Evolutionary conservation across 2,113 vertebrate genomes (phyloP), one percentile per base, ranked within the genome.

Genomic region (Panthera leo): DNA sequence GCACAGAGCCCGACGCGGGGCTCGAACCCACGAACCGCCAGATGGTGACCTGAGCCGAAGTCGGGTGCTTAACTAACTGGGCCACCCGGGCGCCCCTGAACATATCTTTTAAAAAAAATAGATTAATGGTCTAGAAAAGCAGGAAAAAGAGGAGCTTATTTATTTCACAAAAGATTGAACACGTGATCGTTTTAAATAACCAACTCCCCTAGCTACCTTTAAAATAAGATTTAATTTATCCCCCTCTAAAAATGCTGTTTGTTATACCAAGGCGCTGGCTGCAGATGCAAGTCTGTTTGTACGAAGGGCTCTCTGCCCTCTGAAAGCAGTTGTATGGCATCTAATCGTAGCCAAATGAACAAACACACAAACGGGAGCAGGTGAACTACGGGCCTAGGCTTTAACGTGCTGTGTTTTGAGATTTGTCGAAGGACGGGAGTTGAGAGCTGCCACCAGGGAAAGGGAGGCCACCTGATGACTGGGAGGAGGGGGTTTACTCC

Each of bases 131-230:
- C 67, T 85, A 39, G 27, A 65, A 7, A 34, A 94, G 36, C 39
- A 71, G 61, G 21, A 86, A 89, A 73, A 94, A 25, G 25, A 85
- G 45, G 70, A 55, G 61, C 92, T 84, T 53, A 31, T 42, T 92
- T 90, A 68, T 95, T 95, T 93, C 58, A 83, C 10, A 27, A 80
- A 87, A 84, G 34, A n/a, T 53, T 88, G 93, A 85, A 36, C n/a
- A 45, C 29, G 21, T 31, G 63, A 80, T 95, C 31, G 31, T 87
- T 96, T 93, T 58, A 79, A 87, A 95, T 89, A 82, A 70, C 31
- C 55, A 89, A 93, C 80, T 85, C 51, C n/a, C 63, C 18, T 42
- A 13, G 21, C 27, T 63, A 27, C 13, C 84, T 92, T 84, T 90
- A 65, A 71, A 63, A 79, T 18, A 65, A 76, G 76, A 82, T 95